These are phyloP conservation scores for Pammene fasciana DNA, from an alignment of 2,888 invertebrate genomes.

Conservation along the genomic window DNA sequence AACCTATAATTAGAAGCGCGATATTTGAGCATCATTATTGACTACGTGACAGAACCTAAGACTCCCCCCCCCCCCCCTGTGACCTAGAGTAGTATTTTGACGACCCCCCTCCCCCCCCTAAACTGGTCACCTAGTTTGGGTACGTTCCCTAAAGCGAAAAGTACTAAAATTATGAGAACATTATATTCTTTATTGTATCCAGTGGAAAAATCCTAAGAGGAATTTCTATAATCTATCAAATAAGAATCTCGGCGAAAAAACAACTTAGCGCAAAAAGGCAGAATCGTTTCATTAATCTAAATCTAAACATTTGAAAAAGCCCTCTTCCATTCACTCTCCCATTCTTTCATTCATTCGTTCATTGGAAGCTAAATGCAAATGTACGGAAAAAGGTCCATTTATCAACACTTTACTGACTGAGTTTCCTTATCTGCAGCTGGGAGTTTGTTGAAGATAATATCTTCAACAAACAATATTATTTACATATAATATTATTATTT, in stretches of 20 bases:
- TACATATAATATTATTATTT: no score
- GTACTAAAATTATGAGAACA: no score
- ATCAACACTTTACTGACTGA: slow-evolving; percentile 27
- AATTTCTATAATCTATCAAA: slow-evolving; percentile 23
- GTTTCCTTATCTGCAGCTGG: slow-evolving; percentile 18
- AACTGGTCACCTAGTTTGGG: no score
- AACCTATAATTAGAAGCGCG: no score
- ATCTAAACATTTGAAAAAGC: slow-evolving; percentile 32
- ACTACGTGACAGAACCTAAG: no score
- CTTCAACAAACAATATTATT: no score
- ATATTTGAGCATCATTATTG: no score
- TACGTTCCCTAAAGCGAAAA: no score
- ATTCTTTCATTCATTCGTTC: slow-evolving; percentile 25
- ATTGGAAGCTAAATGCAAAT: slow-evolving; percentile 31
- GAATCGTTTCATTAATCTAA: slow-evolving; percentile 31
- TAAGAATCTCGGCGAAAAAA: slow-evolving; percentile 18
- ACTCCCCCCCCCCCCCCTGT: no score
- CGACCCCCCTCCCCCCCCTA: no score
- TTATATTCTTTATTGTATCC: not conserved
- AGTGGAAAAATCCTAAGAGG: not conserved
- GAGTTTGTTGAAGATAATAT: not conserved
- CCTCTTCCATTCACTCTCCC: slow-evolving; percentile 5
- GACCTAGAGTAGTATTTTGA: no score
- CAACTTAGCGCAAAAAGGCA: slow-evolving; percentile 21
- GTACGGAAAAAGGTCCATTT: slow-evolving; percentile 29